These are phyloP conservation scores for Ciconia boyciana DNA, from an alignment of 2,113 vertebrate species.

Conservation along the genomic window DNA sequence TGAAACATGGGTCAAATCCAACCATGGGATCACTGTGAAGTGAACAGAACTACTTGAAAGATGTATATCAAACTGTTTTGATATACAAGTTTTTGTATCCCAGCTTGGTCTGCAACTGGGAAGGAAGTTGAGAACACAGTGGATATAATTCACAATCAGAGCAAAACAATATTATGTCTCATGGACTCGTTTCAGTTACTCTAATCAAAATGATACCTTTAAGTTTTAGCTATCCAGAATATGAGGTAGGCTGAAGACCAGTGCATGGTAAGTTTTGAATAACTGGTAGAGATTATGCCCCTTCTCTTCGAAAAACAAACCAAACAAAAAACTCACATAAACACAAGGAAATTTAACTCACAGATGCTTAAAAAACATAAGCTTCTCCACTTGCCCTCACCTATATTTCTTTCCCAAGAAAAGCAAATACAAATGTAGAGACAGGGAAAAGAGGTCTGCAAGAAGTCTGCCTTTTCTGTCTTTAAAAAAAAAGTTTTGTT, in stretches of 20 bases:
- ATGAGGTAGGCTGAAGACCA: neutral
- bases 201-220: neutral
- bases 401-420: neutral
- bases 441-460: neutral
- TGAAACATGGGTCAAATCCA: neutral
- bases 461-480: neutral
- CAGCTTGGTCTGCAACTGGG: neutral
- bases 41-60: neutral
- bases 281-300: neutral
- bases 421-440: neutral
- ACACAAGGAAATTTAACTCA: neutral
- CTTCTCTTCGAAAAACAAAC: neutral
- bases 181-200: neutral
- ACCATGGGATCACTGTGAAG: neutral
- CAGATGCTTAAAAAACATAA: neutral
- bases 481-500: neutral
- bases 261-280: neutral
- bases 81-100: neutral
- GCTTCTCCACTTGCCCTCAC: neutral
- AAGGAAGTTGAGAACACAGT: neutral
- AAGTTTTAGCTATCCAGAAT: neutral
- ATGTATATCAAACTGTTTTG: neutral
- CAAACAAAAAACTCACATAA: neutral
- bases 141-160: neutral
- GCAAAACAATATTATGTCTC: neutral